Base-by-base conservation (phyloP, 2,888 invertebrate species). In the Xylophagus ater region DNA sequence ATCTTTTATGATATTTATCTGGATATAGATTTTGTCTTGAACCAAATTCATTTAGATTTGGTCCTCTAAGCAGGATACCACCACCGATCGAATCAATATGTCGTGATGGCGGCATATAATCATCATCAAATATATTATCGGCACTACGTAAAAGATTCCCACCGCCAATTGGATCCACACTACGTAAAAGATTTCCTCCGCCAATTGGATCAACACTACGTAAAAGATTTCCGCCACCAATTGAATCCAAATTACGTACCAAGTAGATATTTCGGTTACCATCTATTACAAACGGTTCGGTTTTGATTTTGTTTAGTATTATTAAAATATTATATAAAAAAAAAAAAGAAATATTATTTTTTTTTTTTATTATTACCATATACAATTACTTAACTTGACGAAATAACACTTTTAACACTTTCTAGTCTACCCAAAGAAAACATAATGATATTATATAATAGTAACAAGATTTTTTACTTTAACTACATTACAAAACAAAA, bases 151-250 rank as follows among this genome's bases (percentile, higher is more conserved):
- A 9, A 25, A n/a, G 8, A 35, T 7, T 9, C 17, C 17, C 20
- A 18, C 26, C 12, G 5, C 8, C 26, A 26, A 26, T 8, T 17
- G 21, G 7, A 8, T 35, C 34, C 7, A 26, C 34, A 26, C n/a
- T 35, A 23, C 29, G 21, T 26, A 15, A 1, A 10, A 33, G 7
- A 19, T 34, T 23, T 23, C 40, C 40, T n/a, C 29, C 14, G 4
- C 40, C 34, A 18, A 13, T 10, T n/a, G 34, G 26, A 40, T 43
- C 35, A 2, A 34, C 2, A 37, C n/a, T 25, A 21, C 43, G 26
- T 24, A 46, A 12, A 15, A 46, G 13, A 35, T 41, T 37, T 18
- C 39, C 46, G 21, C 46, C 46, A 10, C 46, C 46, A 24, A 46
- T 37, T 15, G 37, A 40, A 37, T 46, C 46, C 17, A 46, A 29